Conservation (phyloP, 2,113 vertebrate species). For the Lathamus discolor region DNA sequence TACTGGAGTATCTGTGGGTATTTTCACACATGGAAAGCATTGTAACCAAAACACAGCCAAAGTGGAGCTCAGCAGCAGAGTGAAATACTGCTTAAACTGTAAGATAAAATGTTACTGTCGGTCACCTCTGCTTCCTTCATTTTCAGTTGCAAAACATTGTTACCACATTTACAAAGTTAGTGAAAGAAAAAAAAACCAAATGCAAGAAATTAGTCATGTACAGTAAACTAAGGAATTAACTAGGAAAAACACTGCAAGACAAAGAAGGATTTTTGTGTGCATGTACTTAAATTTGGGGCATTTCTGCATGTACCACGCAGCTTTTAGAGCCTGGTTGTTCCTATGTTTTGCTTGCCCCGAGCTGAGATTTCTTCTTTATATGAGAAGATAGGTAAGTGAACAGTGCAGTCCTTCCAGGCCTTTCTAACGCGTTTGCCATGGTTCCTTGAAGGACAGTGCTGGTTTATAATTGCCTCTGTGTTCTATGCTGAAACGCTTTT, state of each 20-base stretch:
- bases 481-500: slow-evolving; percentile 67
- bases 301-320: slow-evolving; percentile 62
- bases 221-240: not conserved
- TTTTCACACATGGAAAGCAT: not conserved
- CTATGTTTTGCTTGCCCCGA: slow-evolving; percentile 14
- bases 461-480: slow-evolving; percentile 59
- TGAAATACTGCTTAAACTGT: not conserved
- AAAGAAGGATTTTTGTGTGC: slow-evolving; percentile 48
- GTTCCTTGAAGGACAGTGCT: slow-evolving; percentile 7
- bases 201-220: not conserved
- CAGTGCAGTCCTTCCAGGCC: slow-evolving; percentile 7
- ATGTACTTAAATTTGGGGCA: slow-evolving; percentile 53
- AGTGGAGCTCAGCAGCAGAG: not conserved
- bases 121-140: not conserved
- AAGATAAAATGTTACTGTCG: not conserved
- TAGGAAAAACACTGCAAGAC: not conserved
- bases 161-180: not conserved
- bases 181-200: not conserved
- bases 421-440: not conserved
- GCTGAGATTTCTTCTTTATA: slow-evolving; percentile 48
- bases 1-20: not conserved
- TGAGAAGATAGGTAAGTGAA: slow-evolving; percentile 44
- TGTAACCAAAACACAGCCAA: not conserved
- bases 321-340: not conserved
- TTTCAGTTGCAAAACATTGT: not conserved